phyloP scores from a whole-genome alignment of 2,113 vertebrate species.

The Podarcis cretensis region DNA sequence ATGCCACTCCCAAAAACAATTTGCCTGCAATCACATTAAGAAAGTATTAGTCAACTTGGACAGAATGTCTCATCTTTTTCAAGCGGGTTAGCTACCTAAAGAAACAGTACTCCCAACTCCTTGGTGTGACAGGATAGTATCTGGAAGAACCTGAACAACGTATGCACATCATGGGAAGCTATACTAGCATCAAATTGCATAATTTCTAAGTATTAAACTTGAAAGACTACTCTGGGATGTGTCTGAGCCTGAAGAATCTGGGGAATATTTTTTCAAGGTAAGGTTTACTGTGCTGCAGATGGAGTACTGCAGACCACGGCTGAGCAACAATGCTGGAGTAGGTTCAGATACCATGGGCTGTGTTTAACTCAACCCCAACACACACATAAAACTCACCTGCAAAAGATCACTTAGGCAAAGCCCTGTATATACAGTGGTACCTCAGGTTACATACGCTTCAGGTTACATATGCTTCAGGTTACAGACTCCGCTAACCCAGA shows the following conservation, averaged over 20 bases:
- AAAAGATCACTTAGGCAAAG: too few relatives aligned
- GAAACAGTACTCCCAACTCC: constrained; percentile 13
- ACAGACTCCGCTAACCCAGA: too few relatives aligned
- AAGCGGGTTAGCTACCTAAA: constrained; percentile 30
- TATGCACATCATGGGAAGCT: background rate
- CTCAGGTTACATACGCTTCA: too few relatives aligned
- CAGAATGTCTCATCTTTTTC: background rate
- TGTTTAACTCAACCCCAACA: background rate
- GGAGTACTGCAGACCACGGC: background rate
- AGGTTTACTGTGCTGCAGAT: background rate
- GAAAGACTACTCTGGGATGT: background rate
- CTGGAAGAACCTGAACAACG: constrained; percentile 53
- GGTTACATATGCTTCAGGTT: too few relatives aligned
- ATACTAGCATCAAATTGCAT: background rate
- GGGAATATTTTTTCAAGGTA: background rate
- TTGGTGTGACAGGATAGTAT: constrained; percentile 17
- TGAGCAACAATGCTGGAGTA: background rate
- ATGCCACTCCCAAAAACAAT: background rate
- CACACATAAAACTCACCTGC: background rate
- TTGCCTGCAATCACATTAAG: constrained; percentile 37
- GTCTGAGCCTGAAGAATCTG: background rate
- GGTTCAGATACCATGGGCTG: background rate
- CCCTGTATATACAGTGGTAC: too few relatives aligned
- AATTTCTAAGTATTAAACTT: constrained; percentile 1
- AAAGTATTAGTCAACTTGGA: background rate